Percentiles rank a stretch among this genome's conserved stretches.
Evolutionary conservation across 1,140 invertebrate genomes (phyloP).

Genomic region (Drosophila virilis): DNA sequence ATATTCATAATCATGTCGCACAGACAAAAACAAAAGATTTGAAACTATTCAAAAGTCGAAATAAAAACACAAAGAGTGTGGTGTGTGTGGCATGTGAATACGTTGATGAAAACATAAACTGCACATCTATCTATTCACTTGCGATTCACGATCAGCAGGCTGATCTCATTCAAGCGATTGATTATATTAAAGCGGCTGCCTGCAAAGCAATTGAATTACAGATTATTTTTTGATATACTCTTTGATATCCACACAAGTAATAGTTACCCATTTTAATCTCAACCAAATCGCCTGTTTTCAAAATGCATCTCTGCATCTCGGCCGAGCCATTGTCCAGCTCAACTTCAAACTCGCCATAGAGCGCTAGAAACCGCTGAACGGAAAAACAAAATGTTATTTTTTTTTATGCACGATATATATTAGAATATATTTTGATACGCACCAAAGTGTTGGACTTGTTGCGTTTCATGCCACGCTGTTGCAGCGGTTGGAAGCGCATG

Average conservation of each 20-base stretch:
- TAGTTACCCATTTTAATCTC: constrained; percentile 59
- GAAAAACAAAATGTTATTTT: not conserved
- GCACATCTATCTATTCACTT: not conserved
- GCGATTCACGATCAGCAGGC: constrained; percentile 52
- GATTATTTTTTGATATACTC: not conserved
- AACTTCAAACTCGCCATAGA: constrained; percentile 51
- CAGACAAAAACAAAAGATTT: not conserved
- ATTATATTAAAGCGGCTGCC: constrained; percentile 43
- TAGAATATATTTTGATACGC: not conserved
- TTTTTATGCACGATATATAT: not conserved
- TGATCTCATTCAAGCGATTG: constrained; percentile 41
- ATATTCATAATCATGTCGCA: not conserved
- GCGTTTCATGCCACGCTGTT: constrained; percentile 31
- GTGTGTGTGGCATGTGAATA: too few species aligned
- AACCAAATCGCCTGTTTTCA: constrained; percentile 62
- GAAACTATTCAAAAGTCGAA: not conserved
- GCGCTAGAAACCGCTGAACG: constrained; percentile 27
- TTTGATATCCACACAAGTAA: not conserved
- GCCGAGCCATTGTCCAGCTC: not conserved
- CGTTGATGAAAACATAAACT: too few species aligned
- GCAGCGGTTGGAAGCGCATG: constrained; percentile 61
- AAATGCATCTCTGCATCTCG: not conserved
- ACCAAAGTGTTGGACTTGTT: constrained; percentile 41
- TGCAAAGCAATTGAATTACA: constrained; percentile 17
- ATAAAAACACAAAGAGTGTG: not conserved